Percentiles rank a stretch among this genome's conserved stretches.
phyloP scores from a whole-genome alignment of 2,113 vertebrate species.

The Formicarius rufipectus region DNA sequence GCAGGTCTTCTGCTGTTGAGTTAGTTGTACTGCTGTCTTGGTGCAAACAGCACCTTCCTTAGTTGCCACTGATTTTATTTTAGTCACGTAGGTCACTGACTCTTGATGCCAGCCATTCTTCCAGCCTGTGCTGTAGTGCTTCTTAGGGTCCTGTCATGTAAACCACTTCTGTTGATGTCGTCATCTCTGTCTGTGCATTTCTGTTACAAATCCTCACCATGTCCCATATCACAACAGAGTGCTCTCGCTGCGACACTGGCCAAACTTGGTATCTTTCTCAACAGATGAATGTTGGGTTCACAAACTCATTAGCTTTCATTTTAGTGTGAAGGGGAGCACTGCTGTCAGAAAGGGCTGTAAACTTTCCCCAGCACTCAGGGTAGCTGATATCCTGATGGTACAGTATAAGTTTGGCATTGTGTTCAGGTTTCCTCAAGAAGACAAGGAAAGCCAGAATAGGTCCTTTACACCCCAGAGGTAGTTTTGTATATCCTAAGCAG shows the following conservation, averaged over 20 bases:
- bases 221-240: background rate
- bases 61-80: background rate
- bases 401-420: background rate
- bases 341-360: background rate
- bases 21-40: too few species aligned
- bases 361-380: background rate
- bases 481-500: background rate
- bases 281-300: background rate
- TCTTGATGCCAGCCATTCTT: background rate
- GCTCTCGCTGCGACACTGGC: background rate
- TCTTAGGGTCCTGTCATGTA: background rate
- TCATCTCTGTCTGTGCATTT: background rate
- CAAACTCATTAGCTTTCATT: background rate
- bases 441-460: background rate
- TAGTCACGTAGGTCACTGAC: rapidly evolving
- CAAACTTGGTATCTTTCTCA: background rate
- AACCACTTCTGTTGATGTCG: background rate
- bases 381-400: background rate
- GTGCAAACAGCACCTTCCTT: background rate
- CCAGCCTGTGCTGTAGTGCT: background rate
- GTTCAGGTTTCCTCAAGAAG: background rate
- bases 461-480: background rate
- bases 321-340: background rate
- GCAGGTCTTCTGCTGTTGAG: rapidly evolving
- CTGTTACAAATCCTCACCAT: background rate